Conservation (phyloP, 2,113 vertebrate species). For the Microtus oregoni region DNA sequence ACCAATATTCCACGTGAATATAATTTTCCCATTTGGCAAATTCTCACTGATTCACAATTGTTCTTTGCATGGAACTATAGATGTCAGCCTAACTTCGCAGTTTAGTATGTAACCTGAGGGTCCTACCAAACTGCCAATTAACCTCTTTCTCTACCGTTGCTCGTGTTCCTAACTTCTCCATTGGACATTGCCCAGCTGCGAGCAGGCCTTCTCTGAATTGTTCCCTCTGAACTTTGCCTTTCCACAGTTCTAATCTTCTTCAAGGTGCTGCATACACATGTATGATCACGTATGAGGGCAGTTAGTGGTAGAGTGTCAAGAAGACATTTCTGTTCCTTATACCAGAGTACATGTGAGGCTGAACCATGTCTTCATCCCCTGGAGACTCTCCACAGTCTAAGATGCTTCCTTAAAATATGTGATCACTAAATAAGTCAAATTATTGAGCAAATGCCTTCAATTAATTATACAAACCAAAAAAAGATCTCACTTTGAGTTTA, state of each 20-base stretch:
- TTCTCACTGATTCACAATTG: background rate
- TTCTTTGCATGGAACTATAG: background rate
- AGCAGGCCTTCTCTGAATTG: background rate
- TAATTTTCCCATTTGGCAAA: background rate
- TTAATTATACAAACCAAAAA: background rate
- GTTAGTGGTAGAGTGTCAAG: background rate
- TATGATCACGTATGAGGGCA: background rate
- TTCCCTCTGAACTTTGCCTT: background rate
- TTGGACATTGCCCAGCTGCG: background rate
- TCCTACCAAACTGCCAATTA: background rate
- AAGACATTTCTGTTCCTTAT: background rate
- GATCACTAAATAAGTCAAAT: background rate
- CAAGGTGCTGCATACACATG: background rate
- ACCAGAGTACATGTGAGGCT: background rate
- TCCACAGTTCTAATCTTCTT: background rate
- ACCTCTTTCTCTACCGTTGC: background rate
- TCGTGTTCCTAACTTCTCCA: background rate
- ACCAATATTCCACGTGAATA: background rate
- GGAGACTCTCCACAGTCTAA: background rate
- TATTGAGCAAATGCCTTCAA: background rate
- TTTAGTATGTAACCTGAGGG: background rate
- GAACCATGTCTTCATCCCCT: background rate
- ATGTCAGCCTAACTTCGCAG: background rate
- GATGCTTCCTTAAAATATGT: background rate
- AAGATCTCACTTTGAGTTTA: background rate